Conservation (phyloP, 2,888 invertebrate genomes). For the Amorpha juglandis region DNA sequence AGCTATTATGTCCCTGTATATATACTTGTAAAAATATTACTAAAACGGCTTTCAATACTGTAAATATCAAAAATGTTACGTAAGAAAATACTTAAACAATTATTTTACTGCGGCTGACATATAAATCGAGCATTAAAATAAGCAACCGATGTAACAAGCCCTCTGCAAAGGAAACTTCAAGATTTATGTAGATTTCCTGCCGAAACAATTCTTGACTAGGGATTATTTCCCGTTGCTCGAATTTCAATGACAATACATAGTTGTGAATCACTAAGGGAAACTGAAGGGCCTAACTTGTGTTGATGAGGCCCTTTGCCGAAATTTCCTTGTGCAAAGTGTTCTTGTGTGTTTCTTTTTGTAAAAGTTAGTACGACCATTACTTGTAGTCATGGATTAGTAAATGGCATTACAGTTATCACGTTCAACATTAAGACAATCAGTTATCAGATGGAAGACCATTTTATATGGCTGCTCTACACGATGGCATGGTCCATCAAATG, state of each 20-base stretch:
- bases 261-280: constrained; percentile 34
- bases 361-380: neutral
- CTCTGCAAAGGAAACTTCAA: constrained; percentile 28
- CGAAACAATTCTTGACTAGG: constrained; percentile 31
- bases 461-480: too few species aligned
- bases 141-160: constrained; percentile 19
- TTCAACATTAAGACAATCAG: constrained; percentile 4
- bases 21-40: too few species aligned
- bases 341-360: constrained; percentile 11
- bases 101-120: constrained; percentile 3
- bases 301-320: constrained; percentile 22
- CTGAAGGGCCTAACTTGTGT: constrained; percentile 18
- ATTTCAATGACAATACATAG: constrained; percentile 50
- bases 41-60: too few species aligned
- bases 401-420: neutral
- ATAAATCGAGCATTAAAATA: constrained; percentile 19
- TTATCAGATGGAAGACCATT: neutral
- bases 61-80: too few species aligned
- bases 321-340: constrained; percentile 13
- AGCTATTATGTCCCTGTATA: too few species aligned
- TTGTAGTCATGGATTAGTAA: neutral
- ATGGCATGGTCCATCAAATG: too few species aligned
- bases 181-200: constrained; percentile 33
- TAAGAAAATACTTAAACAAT: neutral
- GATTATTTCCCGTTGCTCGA: constrained; percentile 27